phyloP scores from a whole-genome alignment of 2,113 vertebrate genomes.

The Cynocephalus volans region DNA sequence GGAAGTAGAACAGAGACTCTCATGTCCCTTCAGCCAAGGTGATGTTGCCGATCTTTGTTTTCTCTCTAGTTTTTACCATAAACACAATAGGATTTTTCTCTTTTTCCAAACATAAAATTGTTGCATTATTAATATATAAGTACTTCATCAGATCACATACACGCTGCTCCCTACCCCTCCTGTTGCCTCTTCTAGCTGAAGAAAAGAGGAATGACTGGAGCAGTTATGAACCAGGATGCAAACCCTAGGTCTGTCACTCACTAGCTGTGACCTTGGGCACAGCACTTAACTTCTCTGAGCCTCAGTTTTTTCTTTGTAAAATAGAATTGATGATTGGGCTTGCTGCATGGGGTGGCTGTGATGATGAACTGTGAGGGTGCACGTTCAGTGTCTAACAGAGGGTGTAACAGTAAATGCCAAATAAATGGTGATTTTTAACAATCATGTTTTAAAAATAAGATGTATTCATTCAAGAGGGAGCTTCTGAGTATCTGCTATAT shows the following conservation, averaged over 20 bases:
- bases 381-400: rapidly evolving
- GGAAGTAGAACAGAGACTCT: neutral
- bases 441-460: neutral
- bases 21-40: neutral
- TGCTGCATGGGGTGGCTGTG: rapidly evolving
- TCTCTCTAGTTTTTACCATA: neutral
- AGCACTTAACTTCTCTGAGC: neutral
- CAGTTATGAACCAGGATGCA: neutral
- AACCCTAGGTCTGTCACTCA: neutral
- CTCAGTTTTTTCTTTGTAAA: neutral
- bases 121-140: neutral
- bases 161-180: rapidly evolving
- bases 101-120: neutral
- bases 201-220: neutral
- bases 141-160: neutral
- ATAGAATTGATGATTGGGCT: neutral
- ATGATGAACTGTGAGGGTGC: too few relatives aligned
- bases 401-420: neutral
- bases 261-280: neutral
- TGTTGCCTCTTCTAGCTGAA: neutral
- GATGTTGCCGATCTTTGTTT: neutral
- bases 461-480: neutral
- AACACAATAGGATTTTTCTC: neutral
- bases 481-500: neutral
- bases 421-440: neutral